Evolutionary conservation across 2,888 invertebrate species (phyloP).

Genomic region (Chesias legatella): DNA sequence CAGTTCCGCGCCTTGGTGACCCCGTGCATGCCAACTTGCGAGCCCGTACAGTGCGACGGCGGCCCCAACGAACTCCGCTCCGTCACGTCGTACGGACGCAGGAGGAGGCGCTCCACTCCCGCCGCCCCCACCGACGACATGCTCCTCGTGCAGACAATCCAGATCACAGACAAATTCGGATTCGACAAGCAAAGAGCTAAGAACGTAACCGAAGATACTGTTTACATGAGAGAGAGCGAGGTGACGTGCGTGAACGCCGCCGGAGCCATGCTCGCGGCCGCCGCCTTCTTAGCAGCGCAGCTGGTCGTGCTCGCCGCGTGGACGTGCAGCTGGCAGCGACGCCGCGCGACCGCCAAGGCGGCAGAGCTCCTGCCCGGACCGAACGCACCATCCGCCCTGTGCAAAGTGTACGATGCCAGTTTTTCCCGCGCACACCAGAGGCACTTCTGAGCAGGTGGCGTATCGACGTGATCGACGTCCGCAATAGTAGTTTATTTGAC

Average conservation of each 20-base stretch:
- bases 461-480: conserved; percentile 69
- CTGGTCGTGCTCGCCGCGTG: conserved; percentile 92
- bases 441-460: conserved; percentile 69
- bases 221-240: conserved; percentile 84
- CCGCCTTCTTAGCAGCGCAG: conserved; percentile 92
- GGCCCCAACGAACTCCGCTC: conserved; percentile 91
- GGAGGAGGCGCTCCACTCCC: conserved; percentile 86
- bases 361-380: conserved; percentile 84
- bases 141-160: conserved; percentile 93
- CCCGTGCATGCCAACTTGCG: conserved; percentile 95
- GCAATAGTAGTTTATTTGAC: conserved; percentile 76
- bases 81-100: conserved; percentile 90
- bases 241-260: conserved; percentile 87
- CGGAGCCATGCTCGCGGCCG: conserved; percentile 91
- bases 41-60: conserved; percentile 94
- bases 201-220: conserved; percentile 84
- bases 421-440: conserved; percentile 87
- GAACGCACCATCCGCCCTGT: conserved; percentile 81
- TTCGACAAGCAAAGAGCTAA: conserved; percentile 86
- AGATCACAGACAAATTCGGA: conserved; percentile 95
- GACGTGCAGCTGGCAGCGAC: conserved; percentile 93
- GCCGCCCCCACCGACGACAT: conserved; percentile 86
- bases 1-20: conserved; percentile 97
- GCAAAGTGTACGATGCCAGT: conserved; percentile 93
- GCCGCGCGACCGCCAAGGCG: conserved; percentile 84